Conservation (phyloP, 2,113 vertebrate species). For the Arothron firmamentum region DNA sequence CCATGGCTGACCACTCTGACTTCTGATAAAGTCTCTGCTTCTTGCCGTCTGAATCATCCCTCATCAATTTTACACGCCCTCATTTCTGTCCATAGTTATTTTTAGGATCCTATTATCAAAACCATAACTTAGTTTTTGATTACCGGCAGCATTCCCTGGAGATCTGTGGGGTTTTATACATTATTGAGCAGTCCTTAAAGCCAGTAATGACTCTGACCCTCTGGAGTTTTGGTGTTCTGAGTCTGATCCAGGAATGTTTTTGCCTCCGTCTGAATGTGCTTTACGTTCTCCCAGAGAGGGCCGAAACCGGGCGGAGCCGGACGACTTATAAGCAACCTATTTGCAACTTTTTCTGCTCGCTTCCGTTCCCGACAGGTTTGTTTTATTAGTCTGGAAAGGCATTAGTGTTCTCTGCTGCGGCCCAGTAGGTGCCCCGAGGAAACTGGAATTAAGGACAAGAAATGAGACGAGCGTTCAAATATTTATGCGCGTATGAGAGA, state of each 20-base stretch:
- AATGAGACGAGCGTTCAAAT: constrained; percentile 37
- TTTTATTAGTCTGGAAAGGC: constrained; percentile 23
- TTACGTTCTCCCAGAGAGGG: constrained; percentile 26
- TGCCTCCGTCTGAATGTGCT: not conserved
- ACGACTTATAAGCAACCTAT: too few species aligned
- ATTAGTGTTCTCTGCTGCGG: constrained; percentile 16
- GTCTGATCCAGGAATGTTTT: constrained; percentile 11
- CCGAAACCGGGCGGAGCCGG: constrained; percentile 2
- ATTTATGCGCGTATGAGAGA: constrained; percentile 15
- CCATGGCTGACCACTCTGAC: constrained; percentile 22
- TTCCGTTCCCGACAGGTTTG: constrained; percentile 8
- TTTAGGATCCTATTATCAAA: constrained; percentile 75
- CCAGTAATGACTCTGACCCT: constrained; percentile 58
- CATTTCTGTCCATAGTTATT: constrained; percentile 72
- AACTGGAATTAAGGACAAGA: constrained; percentile 30
- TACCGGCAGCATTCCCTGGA: constrained; percentile 59
- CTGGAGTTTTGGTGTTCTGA: constrained; percentile 43
- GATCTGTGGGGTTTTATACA: constrained; percentile 66
- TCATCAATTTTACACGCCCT: constrained; percentile 72
- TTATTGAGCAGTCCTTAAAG: constrained; percentile 70
- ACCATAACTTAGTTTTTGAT: constrained; percentile 75
- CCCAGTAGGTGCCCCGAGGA: constrained; percentile 21
- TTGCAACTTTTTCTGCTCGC: not conserved
- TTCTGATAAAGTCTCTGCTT: constrained; percentile 25
- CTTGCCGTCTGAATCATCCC: constrained; percentile 64